Conservation (phyloP, 2,888 invertebrate genomes). For the Metallyticus violacea region DNA sequence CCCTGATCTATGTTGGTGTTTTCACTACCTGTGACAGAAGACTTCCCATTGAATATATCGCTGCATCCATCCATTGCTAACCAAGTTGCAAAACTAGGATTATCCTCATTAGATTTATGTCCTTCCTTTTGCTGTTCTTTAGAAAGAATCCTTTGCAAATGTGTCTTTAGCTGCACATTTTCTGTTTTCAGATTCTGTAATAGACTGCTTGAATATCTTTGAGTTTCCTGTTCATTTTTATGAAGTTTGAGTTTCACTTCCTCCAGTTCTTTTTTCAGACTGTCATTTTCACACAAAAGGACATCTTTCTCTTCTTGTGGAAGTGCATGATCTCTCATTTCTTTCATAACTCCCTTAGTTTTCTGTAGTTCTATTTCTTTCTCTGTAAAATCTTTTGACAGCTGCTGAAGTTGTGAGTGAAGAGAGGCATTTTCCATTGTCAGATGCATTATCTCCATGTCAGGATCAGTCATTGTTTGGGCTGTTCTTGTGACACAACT, state of each 20-base stretch:
- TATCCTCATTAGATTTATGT: background rate
- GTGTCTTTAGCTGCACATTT: background rate
- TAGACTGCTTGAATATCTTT: background rate
- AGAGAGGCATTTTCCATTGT: conserved; percentile 7
- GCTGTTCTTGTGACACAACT: background rate
- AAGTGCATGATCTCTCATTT: background rate
- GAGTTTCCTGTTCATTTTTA: conserved; percentile 7
- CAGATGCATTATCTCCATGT: conserved; percentile 2
- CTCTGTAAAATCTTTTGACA: background rate
- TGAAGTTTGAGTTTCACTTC: background rate
- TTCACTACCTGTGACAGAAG: background rate
- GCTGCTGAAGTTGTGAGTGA: background rate
- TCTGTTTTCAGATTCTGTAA: conserved; percentile 1
- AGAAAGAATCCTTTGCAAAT: background rate
- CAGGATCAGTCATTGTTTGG: conserved; percentile 1
- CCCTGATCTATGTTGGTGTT: background rate
- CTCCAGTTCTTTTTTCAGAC: conserved; percentile 16
- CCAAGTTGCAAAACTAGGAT: background rate
- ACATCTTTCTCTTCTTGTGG: background rate
- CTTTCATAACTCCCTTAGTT: background rate
- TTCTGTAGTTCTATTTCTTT: background rate
- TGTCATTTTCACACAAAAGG: background rate
- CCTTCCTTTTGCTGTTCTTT: background rate
- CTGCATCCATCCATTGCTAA: background rate
- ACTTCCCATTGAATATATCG: background rate